Evolutionary conservation across 2,113 vertebrate species (phyloP).

Genomic region (Heterotis niloticus): DNA sequence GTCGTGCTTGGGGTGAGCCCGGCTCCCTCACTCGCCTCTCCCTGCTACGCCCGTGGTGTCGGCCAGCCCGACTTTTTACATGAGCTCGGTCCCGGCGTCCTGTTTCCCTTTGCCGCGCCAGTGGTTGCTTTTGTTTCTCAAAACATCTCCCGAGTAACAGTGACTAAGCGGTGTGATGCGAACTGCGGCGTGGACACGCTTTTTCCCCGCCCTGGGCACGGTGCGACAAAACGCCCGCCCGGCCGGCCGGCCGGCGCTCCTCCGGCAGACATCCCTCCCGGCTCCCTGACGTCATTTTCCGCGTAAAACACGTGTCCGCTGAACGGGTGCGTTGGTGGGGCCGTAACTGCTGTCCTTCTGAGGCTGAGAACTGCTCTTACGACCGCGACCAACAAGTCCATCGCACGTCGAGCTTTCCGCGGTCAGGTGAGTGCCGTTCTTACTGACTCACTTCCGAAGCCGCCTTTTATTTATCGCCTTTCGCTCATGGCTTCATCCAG

Average conservation of each 20-base stretch:
- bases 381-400: conserved; percentile 1
- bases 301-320: conserved; percentile 3
- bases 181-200: background rate
- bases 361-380: background rate
- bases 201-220: background rate
- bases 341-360: background rate
- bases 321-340: background rate
- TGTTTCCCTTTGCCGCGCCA: background rate
- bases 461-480: background rate
- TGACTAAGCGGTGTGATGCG: conserved; percentile 10
- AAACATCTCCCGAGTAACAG: background rate
- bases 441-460: background rate
- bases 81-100: background rate
- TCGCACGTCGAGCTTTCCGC: background rate
- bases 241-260: too few relatives aligned
- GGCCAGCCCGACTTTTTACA: background rate
- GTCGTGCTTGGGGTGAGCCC: background rate
- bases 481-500: background rate
- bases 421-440: conserved; percentile 8
- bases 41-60: background rate
- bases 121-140: background rate
- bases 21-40: too few relatives aligned
- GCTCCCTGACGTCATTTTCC: conserved; percentile 1
- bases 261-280: background rate
- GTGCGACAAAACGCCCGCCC: too few relatives aligned